Percentiles rank a stretch among this genome's conserved stretches.
These are phyloP conservation scores for Siniperca obscura DNA, from an alignment of 2,797 vertebrate species.

Conservation along the genomic window DNA sequence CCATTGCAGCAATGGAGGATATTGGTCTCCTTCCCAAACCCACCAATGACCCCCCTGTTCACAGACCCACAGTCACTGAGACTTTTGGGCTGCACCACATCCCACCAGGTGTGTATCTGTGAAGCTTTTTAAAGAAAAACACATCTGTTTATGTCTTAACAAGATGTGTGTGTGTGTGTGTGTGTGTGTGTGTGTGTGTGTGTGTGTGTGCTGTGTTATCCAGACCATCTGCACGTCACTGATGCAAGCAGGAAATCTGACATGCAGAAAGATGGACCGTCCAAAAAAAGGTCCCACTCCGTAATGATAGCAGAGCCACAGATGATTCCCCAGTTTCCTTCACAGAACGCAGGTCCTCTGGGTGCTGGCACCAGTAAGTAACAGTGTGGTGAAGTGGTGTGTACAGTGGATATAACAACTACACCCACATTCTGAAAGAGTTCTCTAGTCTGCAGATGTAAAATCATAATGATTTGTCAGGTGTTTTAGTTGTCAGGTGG, in stretches of 20 bases:
- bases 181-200: not conserved
- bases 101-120: slow-evolving; percentile 42
- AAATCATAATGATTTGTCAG: not conserved
- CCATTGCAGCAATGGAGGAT: slow-evolving; percentile 70
- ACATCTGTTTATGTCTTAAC: not conserved
- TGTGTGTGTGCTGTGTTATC: not conserved
- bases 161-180: not conserved
- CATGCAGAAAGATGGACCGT: slow-evolving; percentile 22
- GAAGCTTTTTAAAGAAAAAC: not conserved
- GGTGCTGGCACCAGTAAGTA: slow-evolving; percentile 25
- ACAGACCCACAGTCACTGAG: slow-evolving; percentile 44
- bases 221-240: slow-evolving; percentile 30
- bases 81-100: slow-evolving; percentile 36
- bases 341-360: not conserved
- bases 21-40: slow-evolving; percentile 55
- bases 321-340: slow-evolving; percentile 13
- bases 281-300: slow-evolving; percentile 26
- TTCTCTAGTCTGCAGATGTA: not conserved
- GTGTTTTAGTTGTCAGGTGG: not conserved
- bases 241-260: slow-evolving; percentile 43
- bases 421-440: not conserved
- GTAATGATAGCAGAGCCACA: slow-evolving; percentile 17
- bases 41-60: slow-evolving; percentile 23
- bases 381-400: not conserved
- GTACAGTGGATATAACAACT: not conserved